These are phyloP conservation scores for Parelbella ahira DNA, from an alignment of 2,888 invertebrate species.

Conservation along the genomic window DNA sequence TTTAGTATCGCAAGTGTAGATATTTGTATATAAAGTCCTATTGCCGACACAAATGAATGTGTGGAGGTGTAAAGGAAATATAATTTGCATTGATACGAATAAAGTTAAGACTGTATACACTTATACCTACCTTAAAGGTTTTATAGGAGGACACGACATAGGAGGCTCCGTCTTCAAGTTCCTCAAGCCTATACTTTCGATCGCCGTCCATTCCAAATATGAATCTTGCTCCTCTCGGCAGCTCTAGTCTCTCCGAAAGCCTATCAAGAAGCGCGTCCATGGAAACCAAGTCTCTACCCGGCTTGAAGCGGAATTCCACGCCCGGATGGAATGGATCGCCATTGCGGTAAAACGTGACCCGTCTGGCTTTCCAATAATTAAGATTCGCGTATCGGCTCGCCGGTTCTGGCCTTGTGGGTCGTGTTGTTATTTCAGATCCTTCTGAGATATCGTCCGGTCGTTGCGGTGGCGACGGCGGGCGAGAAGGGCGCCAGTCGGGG, in stretches of 20 bases:
- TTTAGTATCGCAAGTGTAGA: slow-evolving; percentile 3
- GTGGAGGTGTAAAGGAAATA: no score
- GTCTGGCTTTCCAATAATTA: slow-evolving; percentile 92
- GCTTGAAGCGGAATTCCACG: slow-evolving; percentile 91
- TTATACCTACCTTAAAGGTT: slow-evolving; percentile 87
- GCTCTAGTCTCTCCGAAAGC: slow-evolving; percentile 91
- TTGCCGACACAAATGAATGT: no score
- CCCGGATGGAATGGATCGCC: slow-evolving; percentile 96
- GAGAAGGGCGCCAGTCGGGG: slow-evolving; percentile 74
- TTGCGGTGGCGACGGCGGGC: slow-evolving; percentile 64
- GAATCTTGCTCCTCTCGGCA: slow-evolving; percentile 93
- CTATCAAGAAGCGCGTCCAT: slow-evolving; percentile 92
- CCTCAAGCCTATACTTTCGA: slow-evolving; percentile 90
- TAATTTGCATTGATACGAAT: no score
- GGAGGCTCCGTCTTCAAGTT: slow-evolving; percentile 93
- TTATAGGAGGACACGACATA: slow-evolving; percentile 96
- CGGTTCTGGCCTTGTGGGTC: slow-evolving; percentile 80
- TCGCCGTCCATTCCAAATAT: slow-evolving; percentile 96
- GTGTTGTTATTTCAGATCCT: slow-evolving; percentile 76
- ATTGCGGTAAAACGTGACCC: slow-evolving; percentile 95
- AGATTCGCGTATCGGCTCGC: slow-evolving; percentile 87
- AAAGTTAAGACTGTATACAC: no score
- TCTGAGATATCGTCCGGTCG: slow-evolving; percentile 71
- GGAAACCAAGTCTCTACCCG: slow-evolving; percentile 92
- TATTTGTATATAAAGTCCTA: slow-evolving; percentile 9